Base-by-base conservation (phyloP, 2,113 vertebrate species). In the Crotalus tigris region DNA sequence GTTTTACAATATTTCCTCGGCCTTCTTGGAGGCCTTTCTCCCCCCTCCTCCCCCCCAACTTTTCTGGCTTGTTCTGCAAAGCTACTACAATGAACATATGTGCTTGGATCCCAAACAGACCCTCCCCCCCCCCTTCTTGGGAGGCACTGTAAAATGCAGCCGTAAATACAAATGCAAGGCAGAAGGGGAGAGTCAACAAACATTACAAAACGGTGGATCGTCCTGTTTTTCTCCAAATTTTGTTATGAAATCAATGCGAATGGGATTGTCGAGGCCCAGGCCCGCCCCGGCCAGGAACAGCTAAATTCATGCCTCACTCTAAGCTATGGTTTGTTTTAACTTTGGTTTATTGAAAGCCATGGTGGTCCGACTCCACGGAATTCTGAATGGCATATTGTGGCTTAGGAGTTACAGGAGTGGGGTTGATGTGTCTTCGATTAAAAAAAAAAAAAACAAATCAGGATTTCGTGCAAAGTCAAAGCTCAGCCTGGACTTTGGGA, bases 1-100 rank as follows among this genome's bases (percentile, higher is more conserved):
- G 97, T 98, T 98, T 98, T 97, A 98, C 97, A 97, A 97, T 98
- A 97, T 97, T 86, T 97, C 97, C 97, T 98, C 98, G 98, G 97
- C 98, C 98, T 98, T 98, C 97, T 98, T 98, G 96, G 97, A 97
- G 98, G 98, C 98, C 98, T 98, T 98, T 97, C 97, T 98, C 0
- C 39, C 13, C 75, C 7, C 39, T 23, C 54, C 87, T 39, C 23
- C 2, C 19, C 10, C 24, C 75, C 0, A 4, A n/a, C 49, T 98
- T 97, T 97, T 95, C 97, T 98, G 97, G 97, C 97, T 97, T 95
- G 94, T 96, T 94, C 97, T 97, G 98, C 92, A 96, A 97, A 96
- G 95, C 94, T 93, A 94, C 94, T 93, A 94, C 96, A 96, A 96
- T 96, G 91, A 94, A 94, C 94, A 95, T 95, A 96, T 96, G 95